Conservation (phyloP, 1,140 invertebrate species). For the Sinella curviseta region DNA sequence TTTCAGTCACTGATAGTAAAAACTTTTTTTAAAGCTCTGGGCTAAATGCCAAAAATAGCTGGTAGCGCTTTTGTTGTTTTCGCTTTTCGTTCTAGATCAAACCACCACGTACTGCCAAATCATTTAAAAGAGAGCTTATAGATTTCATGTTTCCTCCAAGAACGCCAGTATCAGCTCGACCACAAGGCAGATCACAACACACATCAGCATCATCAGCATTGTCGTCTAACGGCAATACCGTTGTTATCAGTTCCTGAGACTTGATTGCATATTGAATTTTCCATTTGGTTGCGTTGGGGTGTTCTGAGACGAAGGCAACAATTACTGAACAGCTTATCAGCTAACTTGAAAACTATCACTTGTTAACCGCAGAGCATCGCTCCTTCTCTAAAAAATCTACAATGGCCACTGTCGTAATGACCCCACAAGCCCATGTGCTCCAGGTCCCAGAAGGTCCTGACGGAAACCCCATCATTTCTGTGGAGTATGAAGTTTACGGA, state of each 20-base stretch:
- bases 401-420: background rate
- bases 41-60: background rate
- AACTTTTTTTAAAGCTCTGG: background rate
- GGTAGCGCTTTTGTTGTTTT: background rate
- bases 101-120: background rate
- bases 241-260: too few relatives aligned
- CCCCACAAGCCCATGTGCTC: background rate
- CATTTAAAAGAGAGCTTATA: background rate
- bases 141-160: too few relatives aligned
- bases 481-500: constrained; percentile 85
- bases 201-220: too few relatives aligned
- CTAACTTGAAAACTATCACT: too few relatives aligned
- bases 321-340: too few relatives aligned
- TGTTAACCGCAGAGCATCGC: background rate
- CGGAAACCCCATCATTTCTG: constrained; percentile 63
- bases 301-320: too few relatives aligned
- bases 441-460: constrained; percentile 3
- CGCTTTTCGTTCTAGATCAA: background rate
- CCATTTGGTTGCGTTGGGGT: too few relatives aligned
- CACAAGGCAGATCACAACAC: too few relatives aligned
- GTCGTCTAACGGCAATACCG: too few relatives aligned
- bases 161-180: too few relatives aligned
- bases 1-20: background rate
- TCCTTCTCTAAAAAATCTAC: background rate
- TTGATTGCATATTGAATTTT: too few relatives aligned